Base-by-base conservation (phyloP, 1,140 invertebrate genomes). In the Papilio glaucus region DNA sequence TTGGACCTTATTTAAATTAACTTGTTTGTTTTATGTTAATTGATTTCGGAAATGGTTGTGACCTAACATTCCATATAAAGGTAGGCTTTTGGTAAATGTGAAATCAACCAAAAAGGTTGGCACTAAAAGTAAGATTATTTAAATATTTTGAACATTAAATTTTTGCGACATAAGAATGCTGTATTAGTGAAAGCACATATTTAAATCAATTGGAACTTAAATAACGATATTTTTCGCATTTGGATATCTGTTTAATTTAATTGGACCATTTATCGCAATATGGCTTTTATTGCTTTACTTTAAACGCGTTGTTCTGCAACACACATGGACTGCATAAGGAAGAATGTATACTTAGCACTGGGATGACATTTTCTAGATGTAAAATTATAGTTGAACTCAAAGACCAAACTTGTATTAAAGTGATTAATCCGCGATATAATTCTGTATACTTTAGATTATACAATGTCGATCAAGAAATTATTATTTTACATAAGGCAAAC, bases 131-230 rank as follows among this genome's bases (percentile, higher is more conserved):
- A 3, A 57, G 49, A 9, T 57, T 24, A 57, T 57, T 57, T 57
- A 57, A 57, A 57, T 57, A 57, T 57, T 57, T 0, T 57, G 21
- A 57, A 57, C 49, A 57, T 57, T 57, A 49, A 49, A 21, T 26
- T 57, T 24, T 57, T 7, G 21, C 45, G 8, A 21, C 2, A 49
- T 8, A 49, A 49, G 45, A 49, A 49, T 21, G 15, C 18, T 49
- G 15, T 49, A 18, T 18, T 18, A 24, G 49, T 4, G 49, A 57
- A 57, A 57, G 49, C 21, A 24, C 21, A 5, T 53, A 53, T 57
- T 57, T 57, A 57, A 26, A 57, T 57, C 18, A 57, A 57, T 21
- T 12, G 10, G 24, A 57, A 24, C 45, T 21, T 53, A 53, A 53
- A 53, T 9, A 53, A 53, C 45, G 45, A 10, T 24, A 12, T 57